A percentile compares a stretch with the other conserved stretches of the same genome.
Evolutionary conservation across 2,797 vertebrate species (phyloP).

Genomic region (Mormyrus proboscirostris): DNA sequence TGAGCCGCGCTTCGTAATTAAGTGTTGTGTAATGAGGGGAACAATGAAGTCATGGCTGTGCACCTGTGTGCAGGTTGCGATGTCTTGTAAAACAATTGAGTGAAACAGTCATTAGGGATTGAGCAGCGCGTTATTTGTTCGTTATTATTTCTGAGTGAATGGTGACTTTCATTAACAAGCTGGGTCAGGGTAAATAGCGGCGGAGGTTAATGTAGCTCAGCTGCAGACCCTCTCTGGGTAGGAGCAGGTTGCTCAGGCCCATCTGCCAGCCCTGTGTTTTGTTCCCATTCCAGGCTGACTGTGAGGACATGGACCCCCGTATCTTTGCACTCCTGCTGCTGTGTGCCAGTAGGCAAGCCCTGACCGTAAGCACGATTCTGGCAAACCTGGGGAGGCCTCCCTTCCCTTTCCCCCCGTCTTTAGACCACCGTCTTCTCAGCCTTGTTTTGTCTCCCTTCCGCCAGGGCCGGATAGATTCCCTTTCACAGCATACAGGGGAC

Average conservation of each 20-base stretch:
- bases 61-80: background rate
- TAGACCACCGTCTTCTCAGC: background rate
- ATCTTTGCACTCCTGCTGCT: constrained; percentile 46
- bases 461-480: background rate
- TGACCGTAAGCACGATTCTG: constrained; percentile 44
- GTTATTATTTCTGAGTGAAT: background rate
- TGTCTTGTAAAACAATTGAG: background rate
- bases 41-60: background rate
- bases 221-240: background rate
- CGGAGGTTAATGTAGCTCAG: background rate
- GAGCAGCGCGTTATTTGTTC: background rate
- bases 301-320: constrained; percentile 51
- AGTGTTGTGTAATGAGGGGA: background rate
- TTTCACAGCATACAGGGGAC: background rate
- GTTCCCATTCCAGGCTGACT: constrained; percentile 43
- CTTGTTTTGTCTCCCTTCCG: background rate
- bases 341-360: constrained; percentile 44
- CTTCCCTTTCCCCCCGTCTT: background rate
- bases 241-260: background rate
- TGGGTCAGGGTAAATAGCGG: background rate
- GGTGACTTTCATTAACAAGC: background rate
- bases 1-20: background rate
- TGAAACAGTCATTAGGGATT: background rate
- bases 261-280: background rate
- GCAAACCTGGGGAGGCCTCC: background rate